Base-by-base conservation (phyloP, 2,888 invertebrate genomes). In the Conomelus anceps region DNA sequence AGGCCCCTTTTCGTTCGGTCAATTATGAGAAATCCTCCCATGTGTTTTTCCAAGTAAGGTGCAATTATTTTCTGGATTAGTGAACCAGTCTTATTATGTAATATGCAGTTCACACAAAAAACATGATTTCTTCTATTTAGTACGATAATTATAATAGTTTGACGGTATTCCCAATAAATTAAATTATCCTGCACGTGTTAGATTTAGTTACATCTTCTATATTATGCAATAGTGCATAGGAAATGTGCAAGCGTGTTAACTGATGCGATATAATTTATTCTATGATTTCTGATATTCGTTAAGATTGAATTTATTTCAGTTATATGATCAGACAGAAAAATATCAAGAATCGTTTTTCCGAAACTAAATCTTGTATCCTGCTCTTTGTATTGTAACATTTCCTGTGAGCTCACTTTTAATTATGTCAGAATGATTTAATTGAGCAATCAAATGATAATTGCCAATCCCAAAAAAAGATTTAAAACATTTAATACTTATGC, bases 61-160 rank as follows among this genome's bases (percentile, higher is more conserved):
- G 86, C 86, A 26, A 26, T 86, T 86, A 86, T 86, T 86, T 26
- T 86, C 24, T 86, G 86, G 86, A 86, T 23, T 23, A 23, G 17
- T 63, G n/a, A n/a, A 63, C 63, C 63, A n/a, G 63, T 63, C 63
- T 4, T n/a, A 63, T 63, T 63, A 63, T 7, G n/a, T 63, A 63
- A 63, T 20, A 63, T 63, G 3, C n/a, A 63, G n/a, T 63, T 63
- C 13, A n/a, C 63, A 63, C 20, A 63, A 63, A 13, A 63, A 63
- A n/a, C 63, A 63, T n/a, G n/a, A n/a, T n/a, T n/a, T n/a, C n/a
- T n/a, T n/a, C n/a, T n/a, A n/a, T 63, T n/a, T 63, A 20, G 63
- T 63, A n/a, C n/a, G n/a, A 34, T 34, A 34, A 17, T 17, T 17
- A 34, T 63, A 1, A n/a, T 63, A 63, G 63, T 63, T 63, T 63